Evolutionary conservation across 1,140 invertebrate species (phyloP).

Genomic region (Papilio glaucus): DNA sequence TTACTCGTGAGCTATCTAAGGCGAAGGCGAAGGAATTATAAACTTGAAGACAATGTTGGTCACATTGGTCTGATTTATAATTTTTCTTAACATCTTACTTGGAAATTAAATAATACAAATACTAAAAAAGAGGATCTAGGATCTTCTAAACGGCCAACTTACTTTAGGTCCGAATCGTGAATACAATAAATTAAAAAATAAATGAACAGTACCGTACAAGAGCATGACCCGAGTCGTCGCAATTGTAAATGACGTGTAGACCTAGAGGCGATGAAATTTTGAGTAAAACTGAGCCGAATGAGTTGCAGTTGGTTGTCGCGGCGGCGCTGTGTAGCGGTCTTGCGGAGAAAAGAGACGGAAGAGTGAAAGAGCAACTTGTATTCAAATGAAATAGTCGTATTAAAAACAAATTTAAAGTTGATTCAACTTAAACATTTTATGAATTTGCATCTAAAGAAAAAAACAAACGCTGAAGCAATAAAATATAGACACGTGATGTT

Average conservation of each 20-base stretch:
- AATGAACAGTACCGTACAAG: conserved; percentile 54
- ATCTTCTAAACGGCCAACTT: background rate
- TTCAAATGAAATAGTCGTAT: background rate
- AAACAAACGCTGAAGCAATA: no score
- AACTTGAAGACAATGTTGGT: background rate
- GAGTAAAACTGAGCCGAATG: conserved; percentile 30
- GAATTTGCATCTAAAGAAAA: no score
- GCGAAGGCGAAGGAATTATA: background rate
- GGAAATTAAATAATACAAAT: background rate
- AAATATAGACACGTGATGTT: no score
- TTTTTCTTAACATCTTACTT: background rate
- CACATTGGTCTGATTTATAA: background rate
- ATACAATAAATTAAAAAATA: conserved; percentile 43
- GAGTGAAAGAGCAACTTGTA: conserved; percentile 29
- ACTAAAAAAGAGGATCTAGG: background rate
- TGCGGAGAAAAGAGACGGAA: conserved; percentile 28
- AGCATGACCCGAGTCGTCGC: conserved; percentile 53
- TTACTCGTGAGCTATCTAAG: background rate
- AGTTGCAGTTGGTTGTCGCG: conserved; percentile 21
- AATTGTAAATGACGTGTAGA: conserved; percentile 29
- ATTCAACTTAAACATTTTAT: background rate
- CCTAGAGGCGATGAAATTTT: conserved; percentile 40
- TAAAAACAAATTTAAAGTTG: background rate
- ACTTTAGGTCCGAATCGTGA: background rate
- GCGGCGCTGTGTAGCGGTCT: conserved; percentile 36